phyloP scores from a whole-genome alignment of 2,113 vertebrate genomes.

The Struthidea cinerea region DNA sequence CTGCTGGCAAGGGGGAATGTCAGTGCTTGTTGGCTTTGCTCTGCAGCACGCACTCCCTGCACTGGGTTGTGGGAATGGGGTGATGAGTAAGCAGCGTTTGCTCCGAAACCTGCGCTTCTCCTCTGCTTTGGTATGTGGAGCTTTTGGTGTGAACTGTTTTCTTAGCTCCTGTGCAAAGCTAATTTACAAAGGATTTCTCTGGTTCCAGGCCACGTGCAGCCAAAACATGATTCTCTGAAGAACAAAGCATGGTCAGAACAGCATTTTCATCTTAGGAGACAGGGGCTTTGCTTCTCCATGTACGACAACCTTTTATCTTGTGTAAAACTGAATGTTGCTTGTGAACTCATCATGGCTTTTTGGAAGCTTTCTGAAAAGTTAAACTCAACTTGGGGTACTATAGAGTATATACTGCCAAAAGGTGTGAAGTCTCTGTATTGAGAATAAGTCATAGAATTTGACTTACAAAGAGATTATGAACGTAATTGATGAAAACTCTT shows the following conservation, averaged over 20 bases:
- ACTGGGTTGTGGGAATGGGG: background rate
- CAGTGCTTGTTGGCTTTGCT: background rate
- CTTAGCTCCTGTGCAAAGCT: background rate
- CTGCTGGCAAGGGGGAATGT: background rate
- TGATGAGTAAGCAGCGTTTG: background rate
- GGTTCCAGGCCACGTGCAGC: background rate
- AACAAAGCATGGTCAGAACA: background rate
- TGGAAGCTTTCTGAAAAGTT: background rate
- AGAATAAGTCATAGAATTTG: background rate
- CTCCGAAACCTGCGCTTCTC: background rate
- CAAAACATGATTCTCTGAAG: background rate
- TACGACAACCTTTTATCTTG: background rate
- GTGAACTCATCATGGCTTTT: background rate
- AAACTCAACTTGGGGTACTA: background rate
- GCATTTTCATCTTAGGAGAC: fast-evolving
- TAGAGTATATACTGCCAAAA: background rate
- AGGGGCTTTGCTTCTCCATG: fast-evolving
- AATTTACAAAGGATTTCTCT: background rate
- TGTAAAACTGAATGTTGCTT: background rate
- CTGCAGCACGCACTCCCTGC: background rate
- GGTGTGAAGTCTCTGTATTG: background rate
- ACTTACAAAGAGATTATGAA: background rate
- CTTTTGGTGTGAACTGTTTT: background rate
- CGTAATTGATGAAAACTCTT: background rate
- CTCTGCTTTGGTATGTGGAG: background rate